Base-by-base conservation (phyloP, 2,797 vertebrate species). In the Streptopelia turtur region DNA sequence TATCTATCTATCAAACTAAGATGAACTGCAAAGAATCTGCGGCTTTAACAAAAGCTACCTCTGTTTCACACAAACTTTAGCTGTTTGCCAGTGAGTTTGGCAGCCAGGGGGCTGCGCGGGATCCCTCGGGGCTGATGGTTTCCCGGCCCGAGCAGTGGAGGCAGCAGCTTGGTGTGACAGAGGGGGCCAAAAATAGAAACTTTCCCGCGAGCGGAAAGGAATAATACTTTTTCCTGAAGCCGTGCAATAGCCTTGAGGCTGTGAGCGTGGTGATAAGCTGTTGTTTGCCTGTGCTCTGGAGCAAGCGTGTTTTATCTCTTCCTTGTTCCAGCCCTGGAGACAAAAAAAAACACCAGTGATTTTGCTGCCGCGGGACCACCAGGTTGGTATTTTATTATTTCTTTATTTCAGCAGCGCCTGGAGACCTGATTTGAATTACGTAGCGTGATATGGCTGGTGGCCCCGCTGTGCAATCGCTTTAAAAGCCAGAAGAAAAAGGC, bases 271-370 rank as follows among this genome's bases (percentile, higher is more conserved):
- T 22, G 95, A 95, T 93, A 92, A 96, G 93, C 81, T 6, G 33
- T 10, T 90, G 90, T 94, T 93, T 92, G 82, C 86, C 59, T 30
- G 75, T 8, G 88, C 75, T 77, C 41, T 12, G 79, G 74, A 90
- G 84, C 81, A 76, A 89, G 85, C 37, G 13, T 59, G 68, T 17
- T 85, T 96, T 89, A 92, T 84, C 95, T 94, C 94, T 89, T 87
- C 93, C 94, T 94, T 52, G 35, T 68, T 74, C 79, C 94, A 93
- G 66, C 66, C 59, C 70, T 4, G 76, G 61, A 39, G 69, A 61
- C 10, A 50, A 79, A 83, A 88, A 45, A 43, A 43, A 9, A 4
- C 43, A 45, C 28, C 53, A 5, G 60, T 1, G 28, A 39, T 65
- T 91, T 55, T 8, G 4, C 83, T 60, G 63, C 66, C 1, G 31